These are phyloP conservation scores for Tenebrio molitor DNA, from an alignment of 1,140 invertebrate genomes.

Conservation along the genomic window DNA sequence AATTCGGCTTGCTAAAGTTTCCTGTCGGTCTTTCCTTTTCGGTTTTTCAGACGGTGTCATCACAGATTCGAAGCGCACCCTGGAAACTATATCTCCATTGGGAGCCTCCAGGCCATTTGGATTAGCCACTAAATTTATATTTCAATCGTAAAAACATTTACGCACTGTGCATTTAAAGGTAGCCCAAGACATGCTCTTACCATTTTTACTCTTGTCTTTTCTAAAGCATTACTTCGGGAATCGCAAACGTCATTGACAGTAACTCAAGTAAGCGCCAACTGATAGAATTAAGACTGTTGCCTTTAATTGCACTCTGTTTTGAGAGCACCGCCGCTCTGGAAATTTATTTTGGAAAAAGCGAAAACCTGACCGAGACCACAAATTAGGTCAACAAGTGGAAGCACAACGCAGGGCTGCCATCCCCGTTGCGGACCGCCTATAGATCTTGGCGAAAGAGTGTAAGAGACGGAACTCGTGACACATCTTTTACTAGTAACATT, in stretches of 20 bases:
- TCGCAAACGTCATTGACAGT: too few relatives aligned
- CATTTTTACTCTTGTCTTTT: too few relatives aligned
- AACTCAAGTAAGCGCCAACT: too few relatives aligned
- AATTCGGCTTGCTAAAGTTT: conserved; percentile 39
- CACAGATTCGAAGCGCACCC: conserved; percentile 45
- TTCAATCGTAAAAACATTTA: conserved; percentile 55
- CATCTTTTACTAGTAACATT: conserved; percentile 19
- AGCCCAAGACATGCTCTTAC: too few relatives aligned
- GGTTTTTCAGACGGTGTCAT: conserved; percentile 36
- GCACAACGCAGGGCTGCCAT: conserved; percentile 11
- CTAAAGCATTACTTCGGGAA: too few relatives aligned
- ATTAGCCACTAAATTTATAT: conserved; percentile 57
- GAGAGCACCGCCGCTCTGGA: too few relatives aligned
- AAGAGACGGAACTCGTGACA: conserved; percentile 17
- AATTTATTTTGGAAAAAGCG: too few relatives aligned
- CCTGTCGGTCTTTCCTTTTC: conserved; percentile 27
- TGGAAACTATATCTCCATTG: conserved; percentile 50
- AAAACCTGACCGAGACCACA: conserved; percentile 36
- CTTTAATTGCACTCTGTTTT: too few relatives aligned
- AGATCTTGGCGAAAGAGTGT: conserved; percentile 3
- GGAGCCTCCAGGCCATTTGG: conserved; percentile 50
- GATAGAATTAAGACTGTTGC: too few relatives aligned
- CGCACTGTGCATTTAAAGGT: conserved; percentile 48
- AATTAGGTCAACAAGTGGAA: conserved; percentile 28
- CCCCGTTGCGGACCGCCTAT: conserved; percentile 1